Base-by-base conservation (phyloP, 2,888 invertebrate species). In the Napeogenes inachia region DNA sequence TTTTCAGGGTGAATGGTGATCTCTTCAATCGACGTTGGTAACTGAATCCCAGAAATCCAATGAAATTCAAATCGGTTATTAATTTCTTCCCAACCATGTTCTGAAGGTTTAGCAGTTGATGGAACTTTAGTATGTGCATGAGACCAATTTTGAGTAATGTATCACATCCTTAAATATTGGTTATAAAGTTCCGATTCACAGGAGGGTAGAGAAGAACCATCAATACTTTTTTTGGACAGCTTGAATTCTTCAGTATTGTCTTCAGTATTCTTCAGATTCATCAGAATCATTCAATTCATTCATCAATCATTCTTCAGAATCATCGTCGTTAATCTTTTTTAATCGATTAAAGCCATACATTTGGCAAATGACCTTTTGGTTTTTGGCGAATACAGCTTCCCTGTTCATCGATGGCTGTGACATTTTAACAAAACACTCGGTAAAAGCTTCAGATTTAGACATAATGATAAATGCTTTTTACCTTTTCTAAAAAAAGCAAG, bases 371-470 rank as follows among this genome's bases (percentile, higher is more conserved):
- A 50, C 4, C 50, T 50, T 13, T 50, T 50, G 50, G 8, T 5
- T 50, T 13, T 54, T 54, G 6, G 30, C 33, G 12, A 61, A 61
- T 50, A 54, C 21, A 53, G 57, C 21, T 50, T 61, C 53, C 45
- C 56, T 38, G 53, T 57, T 56, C 53, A 57, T 45, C 32, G 50
- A 50, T 57, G 42, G 47, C 38, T 47, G 10, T 56, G 56, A 53
- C 61, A 61, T 57, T 53, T 57, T 50, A 6, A 61, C 42, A 33
- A 61, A 61, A 38, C 21, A 21, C 21, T 21, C 21, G 21, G 21
- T 21, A 21, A 21, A 1, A 21, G 21, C 21, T 21, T 21, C 21
- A 21, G 21, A 21, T 21, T 1, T 21, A 1, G 21, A 21, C 21
- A 21, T 21, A 21, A 21, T 21, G 21, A 21, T 21, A 21, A 21